Percentiles rank a stretch among this genome's conserved stretches.
Conservation (phyloP, 2,888 invertebrate genomes). For the Macrosiphum euphorbiae region DNA sequence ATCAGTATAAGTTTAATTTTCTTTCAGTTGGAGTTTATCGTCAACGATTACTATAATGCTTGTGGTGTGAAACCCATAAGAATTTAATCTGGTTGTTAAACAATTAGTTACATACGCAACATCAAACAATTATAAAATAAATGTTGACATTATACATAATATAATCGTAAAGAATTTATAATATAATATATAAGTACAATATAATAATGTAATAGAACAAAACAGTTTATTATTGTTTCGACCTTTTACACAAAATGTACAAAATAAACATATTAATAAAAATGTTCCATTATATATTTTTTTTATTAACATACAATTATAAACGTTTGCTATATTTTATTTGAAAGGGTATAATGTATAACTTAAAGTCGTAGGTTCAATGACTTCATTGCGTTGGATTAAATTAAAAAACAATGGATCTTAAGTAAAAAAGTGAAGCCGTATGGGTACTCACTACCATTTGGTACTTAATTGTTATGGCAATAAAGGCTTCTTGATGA, state of each 20-base stretch:
- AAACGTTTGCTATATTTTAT: not conserved
- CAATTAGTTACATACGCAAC: not conserved
- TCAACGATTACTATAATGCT: not conserved
- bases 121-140: not conserved
- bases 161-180: not conserved
- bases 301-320: not conserved
- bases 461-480: not conserved
- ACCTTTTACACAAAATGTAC: not conserved
- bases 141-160: not conserved
- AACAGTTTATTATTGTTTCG: not conserved
- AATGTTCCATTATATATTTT: not conserved
- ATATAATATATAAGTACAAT: not conserved
- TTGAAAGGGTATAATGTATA: not conserved
- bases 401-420: not conserved
- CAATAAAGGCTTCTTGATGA: not conserved
- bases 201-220: not conserved
- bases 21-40: not conserved
- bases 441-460: not conserved
- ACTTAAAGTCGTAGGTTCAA: not conserved
- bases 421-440: not conserved
- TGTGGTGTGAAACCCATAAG: not conserved
- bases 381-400: not conserved
- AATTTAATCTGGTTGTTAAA: conserved; percentile 1
- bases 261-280: not conserved
- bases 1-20: not conserved